Evolutionary conservation across 2,888 invertebrate species (phyloP), one percentile per base, ranked within the genome.

Genomic region (Bhutanitis thaidina): DNA sequence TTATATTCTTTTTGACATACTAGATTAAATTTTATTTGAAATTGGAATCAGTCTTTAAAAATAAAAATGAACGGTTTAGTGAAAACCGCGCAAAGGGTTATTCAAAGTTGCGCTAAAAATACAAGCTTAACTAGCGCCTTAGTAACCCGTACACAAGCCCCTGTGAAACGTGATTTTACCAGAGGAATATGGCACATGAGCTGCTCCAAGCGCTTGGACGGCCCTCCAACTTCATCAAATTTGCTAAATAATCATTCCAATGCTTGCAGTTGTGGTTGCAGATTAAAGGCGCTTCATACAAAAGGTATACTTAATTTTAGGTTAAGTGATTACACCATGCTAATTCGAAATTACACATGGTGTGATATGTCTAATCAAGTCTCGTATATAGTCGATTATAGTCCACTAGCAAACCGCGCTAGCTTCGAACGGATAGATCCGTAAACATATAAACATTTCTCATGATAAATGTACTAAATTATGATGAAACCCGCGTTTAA

Each of bases 121-220:
- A 60, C 80, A 12, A 73, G 73, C 57, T 61, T 88, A 49, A 67
- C 83, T 30, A 69, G 79, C 43, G 69, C 85, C 13, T 70, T 89
- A 41, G 77, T 86, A 9, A 77, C 78, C 52, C 79, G 86, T 15
- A 72, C 79, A 4, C 80, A 83, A 39, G 73, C 77, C 38, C 83
- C 88, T 13, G 80, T 85, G 43, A 93, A 93, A 76, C 91, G 92
- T 65, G 93, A 94, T 77, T 91, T 93, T 58, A 91, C 93, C 0
- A 88, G 95, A 60, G 92, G 93, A 60, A 83, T 95, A 67, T 94
- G 94, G 94, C 93, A 93, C 91, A 92, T 94, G 93, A 93, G 84
- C 68, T 79, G 81, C 58, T 84, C 87, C 12, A 83, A 80, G 49
- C 76, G 81, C 49, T 55, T 86, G 52, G 81, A 82, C 59, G 81